Base-by-base conservation (phyloP, 2,113 vertebrate species). In the Circaetus gallicus region DNA sequence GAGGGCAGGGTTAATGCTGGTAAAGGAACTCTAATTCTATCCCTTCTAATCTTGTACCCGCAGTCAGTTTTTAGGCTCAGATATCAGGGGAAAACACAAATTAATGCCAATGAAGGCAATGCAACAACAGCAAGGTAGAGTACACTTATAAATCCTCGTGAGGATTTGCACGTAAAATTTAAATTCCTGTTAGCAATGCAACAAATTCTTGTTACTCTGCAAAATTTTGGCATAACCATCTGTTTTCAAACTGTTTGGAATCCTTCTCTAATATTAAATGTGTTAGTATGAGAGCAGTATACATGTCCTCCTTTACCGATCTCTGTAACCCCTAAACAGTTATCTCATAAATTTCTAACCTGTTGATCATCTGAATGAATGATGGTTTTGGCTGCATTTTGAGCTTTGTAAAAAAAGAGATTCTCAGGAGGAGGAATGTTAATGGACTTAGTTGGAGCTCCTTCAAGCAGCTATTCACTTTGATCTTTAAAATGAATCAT, bases 401-500 rank as follows among this genome's bases (percentile, higher is more conserved):
- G 53, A 81, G 67, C 53, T 72, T 73, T 83, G 58, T 66, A 34
- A 12, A 36, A 19, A 69, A 83, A 25, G 42, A 55, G 28, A 10
- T 81, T 74, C 59, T 83, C 24, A 29, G 84, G 78, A 81, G 36
- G 47, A 84, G 55, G 42, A 89, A 82, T 66, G 69, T 87, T 91
- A 84, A 95, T 79, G 73, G 94, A 38, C 73, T 86, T 71, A 43
- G 47, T 7, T 87, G 82, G 61, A 85, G 61, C 81, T 38, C 38
- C 70, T 93, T 89, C 84, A 45, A 79, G 84, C 4, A 6, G 29
- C 81, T 93, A 47, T 94, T 93, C 29, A 13, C 87, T 95, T 87
- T 84, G 84, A 86, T 95, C 83, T 94, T 34, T 56, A 49, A 82
- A 91, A 82, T 62, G 87, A 91, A 87, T 82, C 65, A 45, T 76